Base-by-base conservation (phyloP, 1,140 invertebrate species). In the Lordiphosa collinella region DNA sequence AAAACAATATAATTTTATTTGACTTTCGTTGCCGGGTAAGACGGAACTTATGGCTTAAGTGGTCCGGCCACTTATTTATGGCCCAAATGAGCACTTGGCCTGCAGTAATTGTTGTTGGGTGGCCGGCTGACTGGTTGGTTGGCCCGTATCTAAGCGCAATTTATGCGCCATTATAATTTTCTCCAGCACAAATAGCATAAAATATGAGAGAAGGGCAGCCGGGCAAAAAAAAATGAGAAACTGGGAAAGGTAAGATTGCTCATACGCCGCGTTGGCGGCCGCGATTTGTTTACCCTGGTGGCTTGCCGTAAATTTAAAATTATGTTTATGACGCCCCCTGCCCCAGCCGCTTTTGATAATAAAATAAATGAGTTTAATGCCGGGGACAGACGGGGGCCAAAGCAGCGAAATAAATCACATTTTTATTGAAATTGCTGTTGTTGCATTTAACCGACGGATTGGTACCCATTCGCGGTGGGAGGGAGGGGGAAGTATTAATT, bases 221-320 rank as follows among this genome's bases (percentile, higher is more conserved):
- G 35, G 40, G 37, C 48, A 34, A 35, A 61, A 40, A 47, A 31
- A 32, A 16, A 36, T 32, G 25, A 41, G 16, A 53, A 37, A 61
- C 18, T 47, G 31, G 50, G 8, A 48, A 41, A 34, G 46, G 55
- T 60, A 54, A 69, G 60, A 69, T 69, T 54, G 55, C 48, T 65
- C 64, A 68, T 69, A 68, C 64, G 55, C 48, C 48, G 43, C 25
- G 64, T 12, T 53, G 64, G 55, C 55, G 47, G 43, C 62, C 48
- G 54, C 64, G 64, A 68, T 67, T 68, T n/a, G n/a, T n/a, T n/a
- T n/a, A n/a, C n/a, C n/a, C n/a, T n/a, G n/a, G n/a, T n/a, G n/a
- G n/a, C n/a, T 62, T 58, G 63, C 68, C 65, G 65, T 68, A 68
- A 69, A 69, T 69, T 69, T 68, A 69, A 69, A 68, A 69, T 69